phyloP scores from a whole-genome alignment of 2,888 invertebrate genomes.

The Lobophora halterata region DNA sequence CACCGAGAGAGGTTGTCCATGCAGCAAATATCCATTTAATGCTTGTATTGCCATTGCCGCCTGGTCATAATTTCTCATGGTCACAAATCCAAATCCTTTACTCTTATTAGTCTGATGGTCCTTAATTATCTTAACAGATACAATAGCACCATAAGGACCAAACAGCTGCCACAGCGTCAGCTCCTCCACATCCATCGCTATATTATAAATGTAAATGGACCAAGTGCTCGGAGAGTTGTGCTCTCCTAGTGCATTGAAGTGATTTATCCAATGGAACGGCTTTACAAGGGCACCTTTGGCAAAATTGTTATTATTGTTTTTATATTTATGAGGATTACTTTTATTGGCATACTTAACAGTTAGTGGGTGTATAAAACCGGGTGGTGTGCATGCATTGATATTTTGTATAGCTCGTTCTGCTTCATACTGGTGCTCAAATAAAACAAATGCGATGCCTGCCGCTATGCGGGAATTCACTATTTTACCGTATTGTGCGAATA shows the following conservation, averaged over 20 bases:
- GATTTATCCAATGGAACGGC: slow-evolving; percentile 77
- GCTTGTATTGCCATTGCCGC: slow-evolving; percentile 80
- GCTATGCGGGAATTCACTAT: slow-evolving; percentile 80
- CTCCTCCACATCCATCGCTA: slow-evolving; percentile 77
- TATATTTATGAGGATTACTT: slow-evolving; percentile 77
- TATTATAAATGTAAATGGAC: slow-evolving; percentile 79
- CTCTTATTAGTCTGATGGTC: slow-evolving; percentile 79
- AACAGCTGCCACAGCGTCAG: slow-evolving; percentile 77
- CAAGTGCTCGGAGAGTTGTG: slow-evolving; percentile 76
- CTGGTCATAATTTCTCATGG: slow-evolving; percentile 79
- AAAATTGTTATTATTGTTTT: slow-evolving; percentile 76
- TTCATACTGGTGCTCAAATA: slow-evolving; percentile 76
- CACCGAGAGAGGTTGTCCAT: slow-evolving; percentile 75
- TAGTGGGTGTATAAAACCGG: slow-evolving; percentile 77
- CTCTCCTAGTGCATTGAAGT: slow-evolving; percentile 73
- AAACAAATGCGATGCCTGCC: slow-evolving; percentile 78
- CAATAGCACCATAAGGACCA: slow-evolving; percentile 81
- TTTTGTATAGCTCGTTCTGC: slow-evolving; percentile 76
- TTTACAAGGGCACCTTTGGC: slow-evolving; percentile 70
- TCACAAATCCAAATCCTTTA: slow-evolving; percentile 79
- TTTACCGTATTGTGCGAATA: slow-evolving; percentile 80
- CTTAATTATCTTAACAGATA: slow-evolving; percentile 79
- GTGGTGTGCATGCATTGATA: slow-evolving; percentile 73
- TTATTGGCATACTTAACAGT: slow-evolving; percentile 81
- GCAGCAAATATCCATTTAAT: slow-evolving; percentile 72